These are phyloP conservation scores for Mobula birostris DNA, from an alignment of 2,113 vertebrate genomes.

Conservation along the genomic window DNA sequence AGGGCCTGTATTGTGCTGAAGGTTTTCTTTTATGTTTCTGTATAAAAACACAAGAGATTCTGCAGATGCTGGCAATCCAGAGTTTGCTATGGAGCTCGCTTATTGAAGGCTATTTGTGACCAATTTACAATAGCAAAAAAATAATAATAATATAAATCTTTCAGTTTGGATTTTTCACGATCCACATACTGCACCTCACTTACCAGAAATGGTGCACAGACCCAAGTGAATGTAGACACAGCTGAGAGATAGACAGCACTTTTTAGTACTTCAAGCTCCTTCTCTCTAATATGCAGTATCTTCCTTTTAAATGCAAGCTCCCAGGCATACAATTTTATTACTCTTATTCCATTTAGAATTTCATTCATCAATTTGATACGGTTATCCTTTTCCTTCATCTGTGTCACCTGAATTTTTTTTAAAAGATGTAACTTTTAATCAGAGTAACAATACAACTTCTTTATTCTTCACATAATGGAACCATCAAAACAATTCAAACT, in stretches of 20 bases:
- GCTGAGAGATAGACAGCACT: slow-evolving; percentile 82
- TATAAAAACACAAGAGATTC: no score
- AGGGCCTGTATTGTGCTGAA: no score
- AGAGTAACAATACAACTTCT: background rate
- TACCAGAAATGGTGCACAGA: slow-evolving; percentile 94
- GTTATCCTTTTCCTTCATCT: slow-evolving; percentile 95
- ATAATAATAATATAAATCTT: background rate
- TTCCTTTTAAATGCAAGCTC: slow-evolving; percentile 89
- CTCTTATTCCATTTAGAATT: slow-evolving; percentile 91
- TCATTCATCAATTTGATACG: slow-evolving; percentile 97
- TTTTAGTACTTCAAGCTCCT: slow-evolving; percentile 83
- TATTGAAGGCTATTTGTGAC: background rate
- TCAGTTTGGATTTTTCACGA: background rate
- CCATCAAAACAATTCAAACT: background rate
- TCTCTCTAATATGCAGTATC: slow-evolving; percentile 76
- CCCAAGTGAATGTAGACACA: slow-evolving; percentile 88
- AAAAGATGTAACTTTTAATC: background rate
- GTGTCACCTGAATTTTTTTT: slow-evolving; percentile 68
- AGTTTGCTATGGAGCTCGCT: background rate
- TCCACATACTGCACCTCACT: slow-evolving; percentile 47
- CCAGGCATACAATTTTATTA: slow-evolving; percentile 95
- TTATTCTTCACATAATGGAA: background rate
- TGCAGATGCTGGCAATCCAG: no score
- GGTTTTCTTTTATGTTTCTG: no score
- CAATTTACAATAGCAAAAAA: background rate